These are phyloP conservation scores for Drosophila quadrilineata DNA, from an alignment of 1,140 invertebrate genomes.

Conservation along the genomic window DNA sequence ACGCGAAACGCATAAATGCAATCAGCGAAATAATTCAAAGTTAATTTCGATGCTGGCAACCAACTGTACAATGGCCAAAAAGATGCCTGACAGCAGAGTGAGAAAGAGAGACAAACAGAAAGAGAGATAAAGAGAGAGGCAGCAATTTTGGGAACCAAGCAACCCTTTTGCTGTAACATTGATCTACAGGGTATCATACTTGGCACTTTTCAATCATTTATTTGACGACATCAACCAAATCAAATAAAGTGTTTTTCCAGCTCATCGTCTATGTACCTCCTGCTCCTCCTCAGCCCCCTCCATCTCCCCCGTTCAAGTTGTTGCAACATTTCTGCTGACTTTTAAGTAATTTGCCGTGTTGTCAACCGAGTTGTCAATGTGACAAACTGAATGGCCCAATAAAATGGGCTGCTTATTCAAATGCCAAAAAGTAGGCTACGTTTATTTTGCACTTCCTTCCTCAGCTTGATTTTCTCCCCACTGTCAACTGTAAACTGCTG, in stretches of 20 bases:
- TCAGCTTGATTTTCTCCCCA: no score
- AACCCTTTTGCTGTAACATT: no score
- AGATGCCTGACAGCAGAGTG: no score
- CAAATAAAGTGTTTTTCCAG: constrained; percentile 10
- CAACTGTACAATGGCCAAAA: constrained; percentile 12
- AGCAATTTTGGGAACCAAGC: no score
- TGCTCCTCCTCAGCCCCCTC: no score
- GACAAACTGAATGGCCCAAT: constrained; percentile 21
- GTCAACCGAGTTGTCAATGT: constrained; percentile 10
- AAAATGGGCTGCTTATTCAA: constrained; percentile 39
- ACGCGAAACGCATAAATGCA: constrained; percentile 33
- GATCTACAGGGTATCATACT: neutral
- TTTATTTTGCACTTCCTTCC: neutral
- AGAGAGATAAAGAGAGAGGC: no score
- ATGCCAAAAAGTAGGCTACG: constrained; percentile 27
- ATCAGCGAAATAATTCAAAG: constrained; percentile 57
- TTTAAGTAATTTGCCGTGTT: neutral
- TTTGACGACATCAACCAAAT: neutral
- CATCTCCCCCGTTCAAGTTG: no score
- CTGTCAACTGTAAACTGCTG: no score
- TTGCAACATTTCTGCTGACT: neutral
- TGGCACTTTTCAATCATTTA: neutral
- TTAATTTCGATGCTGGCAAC: constrained; percentile 26
- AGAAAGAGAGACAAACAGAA: no score
- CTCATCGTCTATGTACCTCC: no score